Conservation (phyloP, 2,888 invertebrate species). For the Eurytoma californica region DNA sequence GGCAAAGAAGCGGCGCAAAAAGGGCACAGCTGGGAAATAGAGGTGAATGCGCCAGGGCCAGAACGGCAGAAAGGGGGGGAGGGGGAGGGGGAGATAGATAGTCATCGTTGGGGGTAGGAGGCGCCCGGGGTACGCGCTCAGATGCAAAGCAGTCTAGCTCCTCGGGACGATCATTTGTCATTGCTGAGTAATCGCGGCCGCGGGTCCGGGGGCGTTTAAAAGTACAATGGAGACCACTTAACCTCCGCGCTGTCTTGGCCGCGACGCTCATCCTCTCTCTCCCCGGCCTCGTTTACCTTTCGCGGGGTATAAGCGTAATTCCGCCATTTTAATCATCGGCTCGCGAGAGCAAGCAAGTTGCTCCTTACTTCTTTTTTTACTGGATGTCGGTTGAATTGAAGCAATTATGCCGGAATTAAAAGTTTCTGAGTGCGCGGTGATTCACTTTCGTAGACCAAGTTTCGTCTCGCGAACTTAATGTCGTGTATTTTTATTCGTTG, state of each 20-base stretch:
- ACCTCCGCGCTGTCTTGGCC: conserved; percentile 62
- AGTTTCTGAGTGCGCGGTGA: background rate
- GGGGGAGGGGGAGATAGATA: conserved; percentile 33
- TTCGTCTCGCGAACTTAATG: too few relatives aligned
- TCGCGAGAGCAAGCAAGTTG: background rate
- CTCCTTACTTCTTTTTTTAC: background rate
- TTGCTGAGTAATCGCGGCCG: conserved; percentile 67
- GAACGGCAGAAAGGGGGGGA: conserved; percentile 21
- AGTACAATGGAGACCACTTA: conserved; percentile 70
- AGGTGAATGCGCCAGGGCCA: background rate
- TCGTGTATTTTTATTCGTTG: too few relatives aligned
- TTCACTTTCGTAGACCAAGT: background rate
- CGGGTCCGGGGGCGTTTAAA: conserved; percentile 65
- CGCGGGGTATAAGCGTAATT: conserved; percentile 13
- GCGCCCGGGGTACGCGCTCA: conserved; percentile 45
- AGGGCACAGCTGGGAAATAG: background rate
- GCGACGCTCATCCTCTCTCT: conserved; percentile 49
- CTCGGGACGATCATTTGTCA: conserved; percentile 68
- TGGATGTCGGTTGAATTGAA: conserved; percentile 16
- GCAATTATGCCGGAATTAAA: conserved; percentile 42
- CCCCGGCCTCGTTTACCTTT: conserved; percentile 40
- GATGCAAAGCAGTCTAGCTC: conserved; percentile 58
- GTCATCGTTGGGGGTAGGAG: conserved; percentile 56
- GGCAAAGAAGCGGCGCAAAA: background rate
- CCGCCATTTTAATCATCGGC: conserved; percentile 45